Evolutionary conservation across 1,140 invertebrate genomes (phyloP).

Genomic region (Aphidius gifuensis): DNA sequence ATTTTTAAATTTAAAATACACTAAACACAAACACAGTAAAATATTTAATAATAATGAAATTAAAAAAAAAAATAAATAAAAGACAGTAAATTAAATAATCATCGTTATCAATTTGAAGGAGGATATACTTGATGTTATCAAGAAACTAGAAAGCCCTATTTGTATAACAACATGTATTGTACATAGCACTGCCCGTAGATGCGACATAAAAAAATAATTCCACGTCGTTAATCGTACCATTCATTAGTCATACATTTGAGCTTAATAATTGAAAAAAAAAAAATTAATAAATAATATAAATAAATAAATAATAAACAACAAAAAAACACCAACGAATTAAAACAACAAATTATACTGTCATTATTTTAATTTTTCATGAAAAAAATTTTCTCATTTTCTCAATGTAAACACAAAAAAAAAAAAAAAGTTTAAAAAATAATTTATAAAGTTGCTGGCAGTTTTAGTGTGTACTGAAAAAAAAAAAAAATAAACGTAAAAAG

Average conservation of each 20-base stretch:
- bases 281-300: not conserved
- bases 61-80: constrained; percentile 13
- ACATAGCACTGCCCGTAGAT: constrained; percentile 52
- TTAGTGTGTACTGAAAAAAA: constrained; percentile 37
- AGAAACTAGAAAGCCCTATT: constrained; percentile 46
- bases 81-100: constrained; percentile 35
- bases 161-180: constrained; percentile 48
- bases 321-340: not conserved
- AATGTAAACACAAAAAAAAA: no score
- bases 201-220: constrained; percentile 6
- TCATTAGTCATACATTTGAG: constrained; percentile 24
- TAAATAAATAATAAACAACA: not conserved
- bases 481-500: constrained; percentile 35
- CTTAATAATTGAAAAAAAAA: constrained; percentile 11
- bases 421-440: no score
- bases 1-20: not conserved
- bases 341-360: not conserved
- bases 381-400: no score
- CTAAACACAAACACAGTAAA: constrained; percentile 1
- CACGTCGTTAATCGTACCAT: constrained; percentile 3
- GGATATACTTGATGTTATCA: not conserved
- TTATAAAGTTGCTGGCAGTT: constrained; percentile 22
- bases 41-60: constrained; percentile 6
- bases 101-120: constrained; percentile 54
- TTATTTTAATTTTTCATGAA: constrained; percentile 3